Conservation (phyloP, 2,888 invertebrate species). For the Priapulus caudatus region DNA sequence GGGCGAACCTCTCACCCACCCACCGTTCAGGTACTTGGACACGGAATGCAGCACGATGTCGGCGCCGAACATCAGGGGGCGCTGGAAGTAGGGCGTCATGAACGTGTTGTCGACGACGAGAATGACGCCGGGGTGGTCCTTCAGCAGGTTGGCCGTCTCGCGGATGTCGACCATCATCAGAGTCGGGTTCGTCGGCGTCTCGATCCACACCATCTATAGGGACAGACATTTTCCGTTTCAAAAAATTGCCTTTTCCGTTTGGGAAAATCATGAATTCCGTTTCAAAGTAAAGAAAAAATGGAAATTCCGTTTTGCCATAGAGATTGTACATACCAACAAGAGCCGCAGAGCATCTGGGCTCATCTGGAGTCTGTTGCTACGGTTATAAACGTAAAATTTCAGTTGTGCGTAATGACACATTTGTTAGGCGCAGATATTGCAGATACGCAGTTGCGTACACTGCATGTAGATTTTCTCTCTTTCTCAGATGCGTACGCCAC, state of each 20-base stretch:
- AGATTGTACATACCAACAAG: too few species aligned
- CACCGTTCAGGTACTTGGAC: conserved; percentile 91
- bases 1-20: too few species aligned
- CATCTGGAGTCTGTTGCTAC: too few species aligned
- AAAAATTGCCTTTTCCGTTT: too few species aligned
- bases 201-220: conserved; percentile 74
- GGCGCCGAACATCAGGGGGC: conserved; percentile 76
- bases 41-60: conserved; percentile 82
- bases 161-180: conserved; percentile 78
- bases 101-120: conserved; percentile 89
- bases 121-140: conserved; percentile 46
- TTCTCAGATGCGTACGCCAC: conserved; percentile 5
- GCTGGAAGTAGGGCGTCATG: conserved; percentile 71
- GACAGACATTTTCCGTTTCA: too few species aligned
- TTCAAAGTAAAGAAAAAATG: too few species aligned
- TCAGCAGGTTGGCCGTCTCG: conserved; percentile 49
- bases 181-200: conserved; percentile 90
- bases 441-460: neutral
- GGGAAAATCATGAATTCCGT: too few species aligned
- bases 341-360: too few species aligned
- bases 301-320: too few species aligned
- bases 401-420: too few species aligned
- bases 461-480: conserved; percentile 7
- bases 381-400: too few species aligned
- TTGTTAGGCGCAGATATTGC: too few species aligned